These are phyloP conservation scores for Takifugu ocellatus DNA, from an alignment of 2,797 vertebrate species.

Conservation along the genomic window DNA sequence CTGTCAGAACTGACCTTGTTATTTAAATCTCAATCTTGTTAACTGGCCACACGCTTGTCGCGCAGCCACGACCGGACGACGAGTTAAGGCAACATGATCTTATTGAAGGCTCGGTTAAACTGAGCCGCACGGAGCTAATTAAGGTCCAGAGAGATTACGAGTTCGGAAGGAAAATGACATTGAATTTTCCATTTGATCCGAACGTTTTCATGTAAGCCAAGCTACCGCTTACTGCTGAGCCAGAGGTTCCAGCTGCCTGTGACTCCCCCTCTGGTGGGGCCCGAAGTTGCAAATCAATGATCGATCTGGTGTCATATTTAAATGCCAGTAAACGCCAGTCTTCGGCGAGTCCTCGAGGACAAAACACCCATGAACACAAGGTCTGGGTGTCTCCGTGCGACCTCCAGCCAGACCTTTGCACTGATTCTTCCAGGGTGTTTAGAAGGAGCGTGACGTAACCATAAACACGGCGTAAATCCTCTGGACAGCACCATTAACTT, in stretches of 20 bases:
- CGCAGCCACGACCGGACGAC: conserved; percentile 25
- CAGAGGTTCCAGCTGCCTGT: conserved; percentile 20
- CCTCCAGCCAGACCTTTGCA: no score
- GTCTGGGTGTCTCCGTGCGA: conserved; percentile 15
- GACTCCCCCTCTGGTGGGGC: conserved; percentile 12
- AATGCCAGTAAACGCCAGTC: conserved; percentile 45
- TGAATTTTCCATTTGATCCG: not conserved
- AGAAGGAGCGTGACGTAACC: conserved; percentile 36
- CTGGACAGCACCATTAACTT: conserved; percentile 30
- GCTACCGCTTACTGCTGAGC: conserved; percentile 6
- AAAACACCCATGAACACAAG: not conserved
- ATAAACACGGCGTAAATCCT: conserved; percentile 22
- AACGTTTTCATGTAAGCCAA: not conserved
- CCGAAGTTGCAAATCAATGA: conserved; percentile 41
- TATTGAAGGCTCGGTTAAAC: conserved; percentile 32
- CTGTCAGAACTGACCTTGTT: conserved; percentile 27
- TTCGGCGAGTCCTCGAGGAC: conserved; percentile 45
- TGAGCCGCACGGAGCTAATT: conserved; percentile 36
- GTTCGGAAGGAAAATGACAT: not conserved
- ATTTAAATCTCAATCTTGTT: conserved; percentile 34
- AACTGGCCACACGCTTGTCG: conserved; percentile 21
- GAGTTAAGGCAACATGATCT: conserved; percentile 28
- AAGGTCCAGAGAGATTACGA: conserved; percentile 12
- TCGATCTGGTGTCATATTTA: conserved; percentile 55
- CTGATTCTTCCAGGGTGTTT: conserved; percentile 15